Evolutionary conservation across 2,888 invertebrate species (phyloP).

Genomic region (Nymphalis urticae): DNA sequence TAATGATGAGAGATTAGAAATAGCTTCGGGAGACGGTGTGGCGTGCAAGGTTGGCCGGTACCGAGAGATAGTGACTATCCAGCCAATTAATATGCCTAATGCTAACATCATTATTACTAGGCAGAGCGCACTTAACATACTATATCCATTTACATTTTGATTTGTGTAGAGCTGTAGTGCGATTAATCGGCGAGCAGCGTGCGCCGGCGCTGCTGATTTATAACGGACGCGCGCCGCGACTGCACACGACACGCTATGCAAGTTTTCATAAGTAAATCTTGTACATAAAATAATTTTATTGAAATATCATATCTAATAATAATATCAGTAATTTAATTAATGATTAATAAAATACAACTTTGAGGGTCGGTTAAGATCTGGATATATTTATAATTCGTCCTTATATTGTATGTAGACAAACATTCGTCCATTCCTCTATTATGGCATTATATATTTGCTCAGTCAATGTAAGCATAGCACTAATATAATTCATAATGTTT

Average conservation of each 20-base stretch:
- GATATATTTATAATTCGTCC: too few species aligned
- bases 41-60: slow-evolving; percentile 61
- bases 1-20: slow-evolving; percentile 47
- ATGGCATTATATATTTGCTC: too few species aligned
- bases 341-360: too few species aligned
- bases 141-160: slow-evolving; percentile 81
- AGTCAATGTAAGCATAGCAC: too few species aligned
- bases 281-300: neutral
- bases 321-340: neutral
- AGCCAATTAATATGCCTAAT: slow-evolving; percentile 81
- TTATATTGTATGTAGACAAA: too few species aligned
- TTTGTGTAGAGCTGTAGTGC: slow-evolving; percentile 76
- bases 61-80: slow-evolving; percentile 74
- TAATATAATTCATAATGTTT: too few species aligned
- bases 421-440: too few species aligned
- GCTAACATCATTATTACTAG: slow-evolving; percentile 82
- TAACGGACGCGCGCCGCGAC: slow-evolving; percentile 49
- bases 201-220: slow-evolving; percentile 71
- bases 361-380: too few species aligned
- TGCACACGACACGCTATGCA: slow-evolving; percentile 37
- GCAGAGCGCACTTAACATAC: slow-evolving; percentile 78
- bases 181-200: slow-evolving; percentile 75
- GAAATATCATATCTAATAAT: neutral
- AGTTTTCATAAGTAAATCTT: slow-evolving; percentile 10
- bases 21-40: slow-evolving; percentile 50